phyloP scores from a whole-genome alignment of 1,140 invertebrate genomes.

The Nixonia krombeini region DNA sequence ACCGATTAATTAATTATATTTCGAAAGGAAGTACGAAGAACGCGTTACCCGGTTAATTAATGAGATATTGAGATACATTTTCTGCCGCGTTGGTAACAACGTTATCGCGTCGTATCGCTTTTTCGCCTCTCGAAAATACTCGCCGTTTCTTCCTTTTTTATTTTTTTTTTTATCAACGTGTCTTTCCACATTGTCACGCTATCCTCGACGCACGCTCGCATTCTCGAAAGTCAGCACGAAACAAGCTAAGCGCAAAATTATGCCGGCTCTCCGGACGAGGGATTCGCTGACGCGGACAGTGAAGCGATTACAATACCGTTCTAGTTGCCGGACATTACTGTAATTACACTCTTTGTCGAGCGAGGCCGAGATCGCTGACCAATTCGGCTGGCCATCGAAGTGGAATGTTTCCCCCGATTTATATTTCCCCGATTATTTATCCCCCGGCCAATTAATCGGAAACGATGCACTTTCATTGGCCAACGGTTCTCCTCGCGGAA shows the following conservation, averaged over 20 bases:
- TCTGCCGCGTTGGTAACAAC: no score
- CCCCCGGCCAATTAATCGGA: no score
- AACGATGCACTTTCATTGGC: no score
- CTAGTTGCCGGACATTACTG: conserved; percentile 22
- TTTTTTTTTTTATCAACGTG: no score
- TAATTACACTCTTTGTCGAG: conserved; percentile 18
- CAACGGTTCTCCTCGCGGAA: no score
- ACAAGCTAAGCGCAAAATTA: conserved; percentile 9
- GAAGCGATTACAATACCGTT: conserved; percentile 18
- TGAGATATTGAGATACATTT: no score
- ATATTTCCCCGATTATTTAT: conserved; percentile 1
- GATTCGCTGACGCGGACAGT: conserved; percentile 14
- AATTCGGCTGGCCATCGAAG: conserved; percentile 9
- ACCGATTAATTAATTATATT: no score
- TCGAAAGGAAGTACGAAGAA: no score
- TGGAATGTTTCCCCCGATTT: background rate
- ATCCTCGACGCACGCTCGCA: background rate
- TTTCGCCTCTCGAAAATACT: no score
- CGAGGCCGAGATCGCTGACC: conserved; percentile 9
- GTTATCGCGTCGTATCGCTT: no score
- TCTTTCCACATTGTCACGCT: background rate
- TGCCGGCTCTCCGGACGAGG: conserved; percentile 8
- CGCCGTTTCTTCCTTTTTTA: no score
- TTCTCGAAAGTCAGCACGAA: conserved; percentile 1
- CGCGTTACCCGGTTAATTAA: no score